Conservation (phyloP, 1,140 invertebrate genomes). For the Ganaspis sp. region DNA sequence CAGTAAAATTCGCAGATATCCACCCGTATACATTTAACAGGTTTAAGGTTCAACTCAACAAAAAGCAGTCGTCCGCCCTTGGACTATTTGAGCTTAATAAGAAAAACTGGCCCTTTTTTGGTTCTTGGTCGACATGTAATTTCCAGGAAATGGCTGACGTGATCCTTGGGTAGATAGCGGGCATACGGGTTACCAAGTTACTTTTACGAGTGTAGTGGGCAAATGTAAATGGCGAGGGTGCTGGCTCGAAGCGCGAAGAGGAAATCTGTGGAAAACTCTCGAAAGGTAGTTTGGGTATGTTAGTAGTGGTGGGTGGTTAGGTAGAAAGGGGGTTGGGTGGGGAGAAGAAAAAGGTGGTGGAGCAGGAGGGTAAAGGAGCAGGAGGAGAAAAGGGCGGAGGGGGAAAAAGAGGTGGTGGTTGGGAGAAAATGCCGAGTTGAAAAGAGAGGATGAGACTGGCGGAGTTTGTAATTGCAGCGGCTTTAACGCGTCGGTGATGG, state of each 20-base stretch:
- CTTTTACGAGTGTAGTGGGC: slow-evolving; percentile 67
- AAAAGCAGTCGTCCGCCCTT: too few relatives aligned
- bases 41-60: too few relatives aligned
- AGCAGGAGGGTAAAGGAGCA: neutral
- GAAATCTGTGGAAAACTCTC: slow-evolving; percentile 23
- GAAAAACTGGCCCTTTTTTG: neutral
- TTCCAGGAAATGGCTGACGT: slow-evolving; percentile 56
- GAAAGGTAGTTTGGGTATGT: slow-evolving; percentile 22
- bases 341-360: neutral
- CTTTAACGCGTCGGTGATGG: slow-evolving; percentile 72
- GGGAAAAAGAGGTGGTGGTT: neutral
- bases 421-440: slow-evolving; percentile 43
- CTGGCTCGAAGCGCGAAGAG: slow-evolving; percentile 8
- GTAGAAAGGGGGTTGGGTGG: neutral
- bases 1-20: too few relatives aligned
- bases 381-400: slow-evolving; percentile 36
- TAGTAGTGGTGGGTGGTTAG: neutral
- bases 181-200: slow-evolving; percentile 65
- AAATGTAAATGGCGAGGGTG: slow-evolving; percentile 66
- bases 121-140: slow-evolving; percentile 55
- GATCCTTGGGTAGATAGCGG: slow-evolving; percentile 53
- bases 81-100: too few relatives aligned
- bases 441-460: slow-evolving; percentile 64
- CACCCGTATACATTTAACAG: too few relatives aligned
- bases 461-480: slow-evolving; percentile 74